Evolutionary conservation across 1,140 invertebrate species (phyloP), one percentile per base, ranked within the genome.

Genomic region (Drosophila kurseongensis): DNA sequence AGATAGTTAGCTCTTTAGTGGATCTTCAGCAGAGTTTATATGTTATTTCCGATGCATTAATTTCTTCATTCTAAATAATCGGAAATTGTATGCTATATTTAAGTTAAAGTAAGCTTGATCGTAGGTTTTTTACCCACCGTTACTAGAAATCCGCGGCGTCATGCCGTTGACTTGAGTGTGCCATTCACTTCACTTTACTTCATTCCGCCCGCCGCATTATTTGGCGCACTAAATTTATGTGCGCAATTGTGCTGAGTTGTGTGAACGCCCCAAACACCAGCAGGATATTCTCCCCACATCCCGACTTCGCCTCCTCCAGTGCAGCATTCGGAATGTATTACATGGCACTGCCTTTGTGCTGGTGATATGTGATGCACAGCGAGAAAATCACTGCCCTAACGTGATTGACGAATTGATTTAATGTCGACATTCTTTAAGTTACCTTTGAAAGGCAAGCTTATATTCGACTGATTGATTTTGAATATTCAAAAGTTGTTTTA

Each of bases 151-250:
- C 38, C 18, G 47, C 36, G 41, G 13, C 51, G 45, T 35, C 56
- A 50, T 36, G 50, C 23, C 80, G 54, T 63, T 58, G 55, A 66
- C 66, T 79, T 68, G 60, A 76, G 63, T 84, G 78, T 79, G 66
- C 66, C 82, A 81, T 80, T 72, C 78, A 81, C 79, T 77, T 61
- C 57, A 66, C 63, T 67, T 80, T 55, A 14, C n/a, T 45, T 27
- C 44, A 47, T 57, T 61, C 58, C 63, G 59, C 62, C 66, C 65
- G 23, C 63, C 83, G 79, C 85, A 86, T 88, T 88, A 82, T 88
- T 82, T 88, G 79, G 66, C 83, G 66, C 83, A 86, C 78, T 79
- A 79, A 86, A 86, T 86, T 86, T 88, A 88, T 86, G 83, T 83
- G 79, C 83, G 83, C 82, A 86, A 86, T 86, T 86, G 83, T 88